phyloP scores from a whole-genome alignment of 2,113 vertebrate genomes.

The Plecotus auritus region DNA sequence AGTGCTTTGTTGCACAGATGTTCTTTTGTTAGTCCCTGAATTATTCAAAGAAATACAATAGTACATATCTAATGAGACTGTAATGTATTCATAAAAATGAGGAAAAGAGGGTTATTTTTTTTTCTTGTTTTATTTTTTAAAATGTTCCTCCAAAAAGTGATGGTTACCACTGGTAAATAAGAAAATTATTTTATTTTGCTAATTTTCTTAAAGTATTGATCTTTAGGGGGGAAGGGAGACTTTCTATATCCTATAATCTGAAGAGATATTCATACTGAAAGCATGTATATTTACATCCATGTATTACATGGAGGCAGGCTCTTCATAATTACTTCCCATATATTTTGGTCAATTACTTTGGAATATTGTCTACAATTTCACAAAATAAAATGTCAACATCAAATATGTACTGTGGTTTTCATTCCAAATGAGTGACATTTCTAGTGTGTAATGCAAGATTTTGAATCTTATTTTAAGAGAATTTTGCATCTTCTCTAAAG shows the following conservation, averaged over 20 bases:
- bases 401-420: not conserved
- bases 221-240: not conserved
- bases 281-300: not conserved
- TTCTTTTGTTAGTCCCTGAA: conserved; percentile 23
- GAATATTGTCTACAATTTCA: not conserved
- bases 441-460: not conserved
- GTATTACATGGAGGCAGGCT: not conserved
- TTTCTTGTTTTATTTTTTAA: not conserved
- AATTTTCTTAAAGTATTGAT: not conserved
- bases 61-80: not conserved
- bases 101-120: not conserved
- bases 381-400: not conserved
- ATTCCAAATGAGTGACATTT: not conserved
- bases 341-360: not conserved
- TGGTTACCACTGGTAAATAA: not conserved
- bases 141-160: not conserved
- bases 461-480: not conserved
- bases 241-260: not conserved
- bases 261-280: not conserved
- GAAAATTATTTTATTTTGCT: not conserved
- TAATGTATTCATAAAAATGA: not conserved
- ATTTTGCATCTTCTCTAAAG: not conserved
- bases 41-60: conserved; percentile 28
- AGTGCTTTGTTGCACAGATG: conserved; percentile 11
- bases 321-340: not conserved